Evolutionary conservation across 2,797 vertebrate species (phyloP).

Genomic region (Sebastes iracundus): DNA sequence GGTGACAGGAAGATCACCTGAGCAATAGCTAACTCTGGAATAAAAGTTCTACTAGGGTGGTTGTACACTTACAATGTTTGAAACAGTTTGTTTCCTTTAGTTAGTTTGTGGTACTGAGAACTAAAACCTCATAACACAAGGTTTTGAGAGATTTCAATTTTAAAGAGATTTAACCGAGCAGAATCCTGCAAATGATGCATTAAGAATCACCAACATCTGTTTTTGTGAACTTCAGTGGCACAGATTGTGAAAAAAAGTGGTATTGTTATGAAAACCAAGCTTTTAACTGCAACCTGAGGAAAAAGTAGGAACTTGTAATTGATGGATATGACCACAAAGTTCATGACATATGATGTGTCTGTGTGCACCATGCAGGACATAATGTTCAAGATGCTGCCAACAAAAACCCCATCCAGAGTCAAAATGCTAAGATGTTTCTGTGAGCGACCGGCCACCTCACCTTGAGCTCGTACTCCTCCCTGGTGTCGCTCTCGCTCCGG

Average conservation of each 20-base stretch:
- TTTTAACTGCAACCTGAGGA: conserved; percentile 12
- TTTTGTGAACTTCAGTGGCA: background rate
- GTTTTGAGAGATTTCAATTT: background rate
- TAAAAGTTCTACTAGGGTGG: background rate
- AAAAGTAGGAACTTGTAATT: background rate
- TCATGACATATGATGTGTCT: background rate
- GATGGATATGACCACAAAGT: conserved; percentile 35
- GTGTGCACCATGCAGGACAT: conserved; percentile 30
- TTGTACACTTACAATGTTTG: background rate
- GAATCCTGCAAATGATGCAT: background rate
- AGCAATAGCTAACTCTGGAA: background rate
- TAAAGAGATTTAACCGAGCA: background rate
- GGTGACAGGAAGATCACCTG: background rate
- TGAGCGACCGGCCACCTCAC: conserved; percentile 67
- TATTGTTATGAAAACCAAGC: background rate
- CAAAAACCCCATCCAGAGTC: background rate
- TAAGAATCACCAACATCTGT: background rate
- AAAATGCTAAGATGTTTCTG: background rate
- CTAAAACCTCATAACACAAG: background rate
- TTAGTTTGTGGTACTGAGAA: background rate
- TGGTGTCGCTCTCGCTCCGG: conserved; percentile 89
- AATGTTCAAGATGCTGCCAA: conserved; percentile 1
- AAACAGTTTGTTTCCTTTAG: background rate
- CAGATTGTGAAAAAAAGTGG: background rate
- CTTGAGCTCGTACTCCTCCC: conserved; percentile 97